Percentiles rank a stretch among this genome's conserved stretches.
Evolutionary conservation across 2,797 vertebrate species (phyloP).

Genomic region (Labroides dimidiatus): DNA sequence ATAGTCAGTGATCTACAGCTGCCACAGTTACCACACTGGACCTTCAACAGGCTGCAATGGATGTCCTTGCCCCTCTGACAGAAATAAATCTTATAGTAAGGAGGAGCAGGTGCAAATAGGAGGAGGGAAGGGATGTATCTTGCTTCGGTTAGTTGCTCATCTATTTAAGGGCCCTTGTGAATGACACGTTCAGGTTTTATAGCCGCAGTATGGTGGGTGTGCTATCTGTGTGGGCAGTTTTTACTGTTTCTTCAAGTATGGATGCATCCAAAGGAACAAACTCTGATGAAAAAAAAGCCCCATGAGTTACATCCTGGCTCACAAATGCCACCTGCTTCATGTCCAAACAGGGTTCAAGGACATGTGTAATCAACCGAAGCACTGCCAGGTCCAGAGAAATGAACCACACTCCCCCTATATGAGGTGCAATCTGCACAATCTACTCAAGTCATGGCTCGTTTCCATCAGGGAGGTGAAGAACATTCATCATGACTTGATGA

Average conservation of each 20-base stretch:
- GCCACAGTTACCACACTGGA: slow-evolving; percentile 43
- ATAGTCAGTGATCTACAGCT: slow-evolving; percentile 78
- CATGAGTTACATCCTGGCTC: slow-evolving; percentile 25
- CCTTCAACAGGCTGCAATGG: slow-evolving; percentile 61
- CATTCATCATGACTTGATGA: slow-evolving; percentile 57
- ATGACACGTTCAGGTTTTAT: slow-evolving; percentile 42
- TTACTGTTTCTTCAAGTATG: slow-evolving; percentile 28
- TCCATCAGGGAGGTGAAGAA: slow-evolving; percentile 53
- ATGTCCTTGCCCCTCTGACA: slow-evolving; percentile 75
- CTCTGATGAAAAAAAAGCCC: slow-evolving; percentile 33
- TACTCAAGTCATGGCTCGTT: slow-evolving; percentile 54
- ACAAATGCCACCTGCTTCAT: slow-evolving; percentile 34
- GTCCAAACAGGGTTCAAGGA: slow-evolving; percentile 72
- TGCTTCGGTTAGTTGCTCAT: slow-evolving; percentile 55
- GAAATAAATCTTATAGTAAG: slow-evolving; percentile 63
- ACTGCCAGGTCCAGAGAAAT: slow-evolving; percentile 50
- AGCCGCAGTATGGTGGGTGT: slow-evolving; percentile 22
- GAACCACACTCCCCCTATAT: slow-evolving; percentile 26
- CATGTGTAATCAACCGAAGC: slow-evolving; percentile 57
- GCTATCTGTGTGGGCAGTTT: slow-evolving; percentile 22
- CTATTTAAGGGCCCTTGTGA: slow-evolving; percentile 50
- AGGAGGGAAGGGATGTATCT: slow-evolving; percentile 12
- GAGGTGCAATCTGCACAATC: slow-evolving; percentile 55
- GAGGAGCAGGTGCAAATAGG: slow-evolving; percentile 41
- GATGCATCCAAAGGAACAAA: slow-evolving; percentile 6